Base-by-base conservation (phyloP, 2,113 vertebrate species). In the Psophia crepitans region DNA sequence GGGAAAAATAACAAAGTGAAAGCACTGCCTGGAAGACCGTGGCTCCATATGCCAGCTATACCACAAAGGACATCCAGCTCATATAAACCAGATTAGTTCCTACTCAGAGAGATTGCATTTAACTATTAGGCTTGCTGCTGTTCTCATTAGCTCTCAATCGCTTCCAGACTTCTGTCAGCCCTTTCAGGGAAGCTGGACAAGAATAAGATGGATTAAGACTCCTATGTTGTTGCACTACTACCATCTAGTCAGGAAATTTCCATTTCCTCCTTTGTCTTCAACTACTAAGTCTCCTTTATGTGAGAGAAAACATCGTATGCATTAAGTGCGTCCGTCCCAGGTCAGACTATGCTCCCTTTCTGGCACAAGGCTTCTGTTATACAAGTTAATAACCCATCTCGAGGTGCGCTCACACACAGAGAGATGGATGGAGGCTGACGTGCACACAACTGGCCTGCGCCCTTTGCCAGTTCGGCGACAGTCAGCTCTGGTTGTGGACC, bases 61-160 rank as follows among this genome's bases (percentile, higher is more conserved):
- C 43, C 39, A 79, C 70, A 74, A 83, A 91, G 37, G 54, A 69
- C 49, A 84, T 61, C 37, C 65, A 96, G 57, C 46, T 76, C 65
- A 46, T 73, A 82, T 37, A 92, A 92, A 89, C 37, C 49, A 82
- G 73, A 96, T 89, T 85, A 96, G 49, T 17, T 87, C 70, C 77
- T 82, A 66, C 44, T 92, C 74, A 87, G 65, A 86, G 46, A 92
- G 48, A 87, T 4, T 46, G 57, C 26, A 57, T 49, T 92, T 91
- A 95, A 92, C 43, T 71, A 35, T 78, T 33, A 70, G 69, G 65
- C 66, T 78, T 69, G 20, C 65, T 93, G 71, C 57, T 66, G 37
- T 88, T 89, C 65, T 79, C 92, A 48, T 80, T 51, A 90, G 57
- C 54, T 82, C 84, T 68, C 46, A 22, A 16, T 14, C 12, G 3